Conservation (phyloP, 2,888 invertebrate genomes). For the Trissolcus japonicus region DNA sequence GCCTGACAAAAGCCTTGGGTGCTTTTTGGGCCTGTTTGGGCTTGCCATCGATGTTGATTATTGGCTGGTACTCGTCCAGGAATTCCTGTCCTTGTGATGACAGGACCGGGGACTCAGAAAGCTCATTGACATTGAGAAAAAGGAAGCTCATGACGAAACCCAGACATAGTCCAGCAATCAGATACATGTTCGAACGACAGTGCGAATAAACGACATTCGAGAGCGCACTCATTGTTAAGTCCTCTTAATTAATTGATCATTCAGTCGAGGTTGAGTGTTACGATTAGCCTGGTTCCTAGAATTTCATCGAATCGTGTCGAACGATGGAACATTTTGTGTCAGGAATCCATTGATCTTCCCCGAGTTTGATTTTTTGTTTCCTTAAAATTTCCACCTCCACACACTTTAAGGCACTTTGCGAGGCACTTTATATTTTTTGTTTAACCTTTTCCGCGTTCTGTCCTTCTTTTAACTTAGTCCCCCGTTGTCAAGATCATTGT, state of each 20-base stretch:
- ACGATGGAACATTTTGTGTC: no score
- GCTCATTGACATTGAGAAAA: slow-evolving; percentile 76
- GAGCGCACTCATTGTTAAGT: slow-evolving; percentile 63
- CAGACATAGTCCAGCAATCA: slow-evolving; percentile 79
- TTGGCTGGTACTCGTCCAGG: slow-evolving; percentile 76
- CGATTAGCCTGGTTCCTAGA: no score
- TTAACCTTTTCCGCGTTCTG: slow-evolving; percentile 34
- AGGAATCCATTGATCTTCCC: no score
- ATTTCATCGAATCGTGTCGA: no score
- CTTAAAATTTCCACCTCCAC: no score
- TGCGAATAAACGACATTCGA: slow-evolving; percentile 67
- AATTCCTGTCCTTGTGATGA: slow-evolving; percentile 59
- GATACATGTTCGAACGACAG: slow-evolving; percentile 78
- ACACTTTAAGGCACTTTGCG: no score
- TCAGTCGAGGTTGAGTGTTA: no score
- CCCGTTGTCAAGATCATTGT: slow-evolving; percentile 8
- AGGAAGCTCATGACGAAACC: slow-evolving; percentile 79
- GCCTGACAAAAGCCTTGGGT: slow-evolving; percentile 84
- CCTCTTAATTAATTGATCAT: neutral
- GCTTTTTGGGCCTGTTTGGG: slow-evolving; percentile 76
- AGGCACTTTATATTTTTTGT: neutral
- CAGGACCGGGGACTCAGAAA: slow-evolving; percentile 59
- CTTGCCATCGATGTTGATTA: slow-evolving; percentile 76
- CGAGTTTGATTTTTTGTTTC: no score
- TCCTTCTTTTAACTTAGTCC: slow-evolving; percentile 15